A percentile compares a stretch with the other conserved stretches of the same genome.
These are phyloP conservation scores for Gouania willdenowi DNA, from an alignment of 2,797 vertebrate genomes.

Conservation along the genomic window DNA sequence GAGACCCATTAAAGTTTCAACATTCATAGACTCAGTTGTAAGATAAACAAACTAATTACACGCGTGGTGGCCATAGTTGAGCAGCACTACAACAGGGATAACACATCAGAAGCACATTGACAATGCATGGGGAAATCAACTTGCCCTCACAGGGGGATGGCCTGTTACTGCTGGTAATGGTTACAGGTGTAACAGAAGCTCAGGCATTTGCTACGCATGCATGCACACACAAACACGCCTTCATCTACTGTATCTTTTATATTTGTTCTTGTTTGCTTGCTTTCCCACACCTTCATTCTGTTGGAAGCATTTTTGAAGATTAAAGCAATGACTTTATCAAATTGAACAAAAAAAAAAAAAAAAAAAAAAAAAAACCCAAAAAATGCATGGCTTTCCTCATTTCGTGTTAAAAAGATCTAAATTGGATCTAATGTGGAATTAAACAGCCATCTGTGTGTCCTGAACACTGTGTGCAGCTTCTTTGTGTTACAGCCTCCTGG, in stretches of 20 bases:
- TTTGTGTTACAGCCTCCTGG: constrained; percentile 28
- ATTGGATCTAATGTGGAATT: not conserved
- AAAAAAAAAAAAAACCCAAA: not conserved
- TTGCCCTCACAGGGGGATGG: constrained; percentile 16
- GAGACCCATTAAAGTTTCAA: constrained; percentile 46
- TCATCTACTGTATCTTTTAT: too few relatives aligned
- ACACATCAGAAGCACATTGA: constrained; percentile 12
- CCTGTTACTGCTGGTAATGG: not conserved
- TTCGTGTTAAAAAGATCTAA: not conserved
- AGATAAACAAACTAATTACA: constrained; percentile 69
- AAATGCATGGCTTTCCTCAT: too few relatives aligned
- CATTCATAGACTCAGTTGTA: constrained; percentile 30
- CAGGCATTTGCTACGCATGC: not conserved
- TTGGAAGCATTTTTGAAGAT: too few relatives aligned
- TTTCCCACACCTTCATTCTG: too few relatives aligned
- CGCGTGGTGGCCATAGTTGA: constrained; percentile 57
- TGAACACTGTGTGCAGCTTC: constrained; percentile 29
- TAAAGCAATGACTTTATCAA: too few relatives aligned
- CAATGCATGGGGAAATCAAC: constrained; percentile 56
- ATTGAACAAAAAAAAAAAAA: not conserved
- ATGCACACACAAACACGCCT: not conserved
- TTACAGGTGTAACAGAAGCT: constrained; percentile 37
- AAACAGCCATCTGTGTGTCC: constrained; percentile 9
- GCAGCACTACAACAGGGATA: constrained; percentile 26
- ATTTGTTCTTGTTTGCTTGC: too few relatives aligned